Conservation (phyloP, 2,888 invertebrate genomes). For the Hetaerina titia region DNA sequence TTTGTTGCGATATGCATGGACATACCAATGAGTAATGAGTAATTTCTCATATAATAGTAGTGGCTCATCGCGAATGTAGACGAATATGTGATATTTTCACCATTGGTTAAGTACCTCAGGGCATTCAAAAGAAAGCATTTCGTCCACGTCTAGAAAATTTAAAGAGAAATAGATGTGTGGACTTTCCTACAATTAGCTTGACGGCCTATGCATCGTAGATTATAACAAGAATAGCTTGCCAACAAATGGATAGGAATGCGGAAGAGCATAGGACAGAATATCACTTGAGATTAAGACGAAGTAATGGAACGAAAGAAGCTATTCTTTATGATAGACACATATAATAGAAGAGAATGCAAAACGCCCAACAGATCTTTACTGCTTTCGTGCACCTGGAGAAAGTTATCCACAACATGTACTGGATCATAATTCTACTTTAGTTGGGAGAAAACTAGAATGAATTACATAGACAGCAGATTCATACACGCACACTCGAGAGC, state of each 20-base stretch:
- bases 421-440: background rate
- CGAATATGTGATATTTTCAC: no score
- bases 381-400: background rate
- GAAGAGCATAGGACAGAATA: background rate
- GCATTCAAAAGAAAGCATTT: background rate
- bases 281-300: background rate
- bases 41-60: no score
- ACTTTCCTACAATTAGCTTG: background rate
- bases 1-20: no score
- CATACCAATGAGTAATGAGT: no score
- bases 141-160: background rate
- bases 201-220: background rate
- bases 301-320: background rate
- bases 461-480: background rate
- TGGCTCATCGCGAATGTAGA: no score
- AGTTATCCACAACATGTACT: background rate
- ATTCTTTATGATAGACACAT: background rate
- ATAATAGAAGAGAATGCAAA: background rate
- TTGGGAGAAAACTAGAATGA: background rate
- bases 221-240: background rate
- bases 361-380: background rate
- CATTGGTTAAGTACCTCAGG: no score
- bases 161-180: background rate
- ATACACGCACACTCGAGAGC: background rate
- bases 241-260: background rate